These are phyloP conservation scores for Peromyscus nudipes DNA, from an alignment of 2,797 vertebrate species.

Conservation along the genomic window DNA sequence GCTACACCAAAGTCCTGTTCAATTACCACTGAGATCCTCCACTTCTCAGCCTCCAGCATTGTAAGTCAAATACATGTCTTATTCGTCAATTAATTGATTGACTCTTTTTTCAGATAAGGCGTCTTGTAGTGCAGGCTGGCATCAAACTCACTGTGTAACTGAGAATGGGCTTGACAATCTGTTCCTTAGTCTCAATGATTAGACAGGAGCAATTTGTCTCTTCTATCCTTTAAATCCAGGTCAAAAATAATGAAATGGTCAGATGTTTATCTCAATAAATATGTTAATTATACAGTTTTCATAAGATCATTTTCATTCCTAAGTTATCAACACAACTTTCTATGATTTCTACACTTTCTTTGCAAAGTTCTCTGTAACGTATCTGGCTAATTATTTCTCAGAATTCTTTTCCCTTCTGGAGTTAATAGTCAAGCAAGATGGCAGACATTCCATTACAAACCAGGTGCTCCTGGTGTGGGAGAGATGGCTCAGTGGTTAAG, in stretches of 20 bases:
- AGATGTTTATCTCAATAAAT: constrained; percentile 19
- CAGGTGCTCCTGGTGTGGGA: neutral
- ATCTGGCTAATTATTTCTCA: neutral
- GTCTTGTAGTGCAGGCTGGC: neutral
- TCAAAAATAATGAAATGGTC: neutral
- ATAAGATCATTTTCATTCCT: neutral
- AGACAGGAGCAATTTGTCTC: neutral
- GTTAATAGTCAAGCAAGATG: neutral
- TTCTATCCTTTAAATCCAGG: neutral
- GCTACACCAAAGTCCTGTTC: neutral
- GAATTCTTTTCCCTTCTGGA: neutral
- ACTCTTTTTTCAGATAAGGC: neutral
- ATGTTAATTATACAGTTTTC: neutral
- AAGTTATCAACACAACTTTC: constrained; percentile 31
- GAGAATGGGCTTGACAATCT: neutral
- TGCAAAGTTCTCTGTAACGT: neutral
- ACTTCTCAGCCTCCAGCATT: neutral
- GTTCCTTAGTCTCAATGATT: neutral
- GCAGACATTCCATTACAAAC: neutral
- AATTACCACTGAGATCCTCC: neutral
- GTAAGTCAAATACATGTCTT: neutral
- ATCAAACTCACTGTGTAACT: neutral
- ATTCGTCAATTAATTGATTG: neutral
- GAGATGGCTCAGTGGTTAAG: neutral
- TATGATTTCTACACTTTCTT: neutral